These are phyloP conservation scores for Chironomus tepperi DNA, from an alignment of 1,140 invertebrate genomes.

Conservation along the genomic window DNA sequence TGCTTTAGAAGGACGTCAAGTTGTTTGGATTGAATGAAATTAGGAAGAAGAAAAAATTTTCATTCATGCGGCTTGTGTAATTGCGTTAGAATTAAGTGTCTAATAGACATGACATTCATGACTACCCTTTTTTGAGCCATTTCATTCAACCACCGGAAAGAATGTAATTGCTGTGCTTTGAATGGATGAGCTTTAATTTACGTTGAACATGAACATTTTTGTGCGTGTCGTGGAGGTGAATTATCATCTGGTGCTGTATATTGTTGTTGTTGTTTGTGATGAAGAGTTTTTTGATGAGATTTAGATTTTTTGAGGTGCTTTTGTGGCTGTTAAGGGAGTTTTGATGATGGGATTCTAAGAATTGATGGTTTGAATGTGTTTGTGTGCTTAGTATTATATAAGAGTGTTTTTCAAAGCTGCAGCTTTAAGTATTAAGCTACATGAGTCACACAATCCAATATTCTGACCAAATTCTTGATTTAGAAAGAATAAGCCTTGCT, in stretches of 20 bases:
- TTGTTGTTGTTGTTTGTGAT: neutral
- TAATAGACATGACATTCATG: neutral
- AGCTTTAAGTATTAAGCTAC: no score
- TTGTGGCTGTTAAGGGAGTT: no score
- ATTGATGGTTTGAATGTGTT: no score
- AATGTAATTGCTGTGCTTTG: no score
- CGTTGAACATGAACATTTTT: no score
- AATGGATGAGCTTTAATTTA: neutral
- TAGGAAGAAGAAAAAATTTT: neutral
- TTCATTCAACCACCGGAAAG: neutral
- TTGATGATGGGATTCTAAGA: no score
- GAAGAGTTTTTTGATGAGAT: neutral
- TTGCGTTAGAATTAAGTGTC: neutral
- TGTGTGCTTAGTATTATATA: no score
- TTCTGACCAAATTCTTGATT: no score
- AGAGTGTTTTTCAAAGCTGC: no score
- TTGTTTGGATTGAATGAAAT: neutral
- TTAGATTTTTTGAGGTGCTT: neutral
- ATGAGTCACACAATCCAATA: no score
- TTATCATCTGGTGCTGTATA: neutral
- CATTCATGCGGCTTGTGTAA: neutral
- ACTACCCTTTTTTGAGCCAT: neutral
- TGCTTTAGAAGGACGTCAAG: neutral
- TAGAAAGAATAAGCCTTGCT: no score
- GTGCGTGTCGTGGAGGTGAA: no score